These are phyloP conservation scores for Aramus guarauna DNA, from an alignment of 2,113 vertebrate genomes.

Conservation along the genomic window DNA sequence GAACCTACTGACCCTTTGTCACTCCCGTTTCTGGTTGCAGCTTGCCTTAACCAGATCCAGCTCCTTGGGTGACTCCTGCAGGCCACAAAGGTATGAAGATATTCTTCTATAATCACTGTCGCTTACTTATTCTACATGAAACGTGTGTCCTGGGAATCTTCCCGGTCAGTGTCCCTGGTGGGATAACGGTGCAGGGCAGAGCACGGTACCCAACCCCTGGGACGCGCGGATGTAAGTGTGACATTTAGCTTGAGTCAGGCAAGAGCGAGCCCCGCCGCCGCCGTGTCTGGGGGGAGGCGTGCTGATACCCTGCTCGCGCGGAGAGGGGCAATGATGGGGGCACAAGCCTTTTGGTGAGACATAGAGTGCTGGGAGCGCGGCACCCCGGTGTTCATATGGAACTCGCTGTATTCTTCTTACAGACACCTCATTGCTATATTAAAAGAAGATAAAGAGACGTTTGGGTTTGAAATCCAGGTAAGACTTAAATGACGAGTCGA, in stretches of 20 bases:
- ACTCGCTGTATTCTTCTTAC: not conserved
- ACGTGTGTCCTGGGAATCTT: rapidly evolving
- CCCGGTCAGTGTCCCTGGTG: rapidly evolving
- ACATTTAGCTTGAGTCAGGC: too few species aligned
- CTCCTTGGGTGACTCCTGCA: slow-evolving; percentile 63
- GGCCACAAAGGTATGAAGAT: slow-evolving; percentile 71
- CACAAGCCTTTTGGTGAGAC: not conserved
- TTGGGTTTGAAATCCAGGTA: slow-evolving; percentile 98
- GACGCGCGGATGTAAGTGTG: rapidly evolving
- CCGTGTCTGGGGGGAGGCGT: rapidly evolving
- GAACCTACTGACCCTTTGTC: not conserved
- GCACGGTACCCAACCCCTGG: not conserved
- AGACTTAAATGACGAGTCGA: not conserved
- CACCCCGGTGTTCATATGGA: rapidly evolving
- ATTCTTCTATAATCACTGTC: not conserved
- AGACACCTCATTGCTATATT: slow-evolving; percentile 75
- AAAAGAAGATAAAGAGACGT: slow-evolving; percentile 89
- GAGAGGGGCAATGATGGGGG: rapidly evolving
- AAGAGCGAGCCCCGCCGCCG: not conserved
- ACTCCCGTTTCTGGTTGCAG: slow-evolving; percentile 53
- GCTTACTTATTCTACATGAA: not conserved
- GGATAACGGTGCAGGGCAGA: rapidly evolving
- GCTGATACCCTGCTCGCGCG: not conserved
- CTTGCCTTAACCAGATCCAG: slow-evolving; percentile 70
- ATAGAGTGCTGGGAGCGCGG: rapidly evolving